phyloP scores from a whole-genome alignment of 2,113 vertebrate genomes.

The Riparia riparia region DNA sequence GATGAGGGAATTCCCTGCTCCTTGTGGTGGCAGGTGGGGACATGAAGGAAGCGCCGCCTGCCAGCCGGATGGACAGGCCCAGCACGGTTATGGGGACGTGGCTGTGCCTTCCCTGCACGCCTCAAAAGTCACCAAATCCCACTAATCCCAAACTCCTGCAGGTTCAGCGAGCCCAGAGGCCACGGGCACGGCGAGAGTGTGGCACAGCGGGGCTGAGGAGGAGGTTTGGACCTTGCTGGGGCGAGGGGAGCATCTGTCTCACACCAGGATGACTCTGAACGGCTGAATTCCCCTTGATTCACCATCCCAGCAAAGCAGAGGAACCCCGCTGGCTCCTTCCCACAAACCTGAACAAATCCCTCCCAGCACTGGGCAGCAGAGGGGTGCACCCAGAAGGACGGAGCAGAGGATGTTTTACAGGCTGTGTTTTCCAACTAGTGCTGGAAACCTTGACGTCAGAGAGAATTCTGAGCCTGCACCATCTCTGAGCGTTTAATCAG shows the following conservation, averaged over 20 bases:
- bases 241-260: background rate
- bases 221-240: background rate
- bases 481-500: background rate
- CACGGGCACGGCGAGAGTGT: fast-evolving
- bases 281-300: background rate
- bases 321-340: background rate
- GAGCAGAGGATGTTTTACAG: background rate
- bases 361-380: background rate
- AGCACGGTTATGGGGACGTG: fast-evolving
- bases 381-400: background rate
- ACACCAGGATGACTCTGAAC: background rate
- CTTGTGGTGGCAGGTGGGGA: fast-evolving
- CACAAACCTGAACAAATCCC: background rate
- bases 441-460: background rate
- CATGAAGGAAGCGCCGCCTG: background rate
- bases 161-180: background rate
- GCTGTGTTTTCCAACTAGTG: background rate
- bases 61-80: background rate
- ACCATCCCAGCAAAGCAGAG: background rate
- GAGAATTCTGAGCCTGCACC: background rate
- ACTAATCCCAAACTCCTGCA: background rate
- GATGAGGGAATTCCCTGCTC: background rate
- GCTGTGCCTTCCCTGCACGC: background rate
- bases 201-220: background rate
- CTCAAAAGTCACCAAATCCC: background rate